A percentile compares a stretch with the other conserved stretches of the same genome.
phyloP scores from a whole-genome alignment of 2,113 vertebrate species.

The Bolborhynchus lineola region DNA sequence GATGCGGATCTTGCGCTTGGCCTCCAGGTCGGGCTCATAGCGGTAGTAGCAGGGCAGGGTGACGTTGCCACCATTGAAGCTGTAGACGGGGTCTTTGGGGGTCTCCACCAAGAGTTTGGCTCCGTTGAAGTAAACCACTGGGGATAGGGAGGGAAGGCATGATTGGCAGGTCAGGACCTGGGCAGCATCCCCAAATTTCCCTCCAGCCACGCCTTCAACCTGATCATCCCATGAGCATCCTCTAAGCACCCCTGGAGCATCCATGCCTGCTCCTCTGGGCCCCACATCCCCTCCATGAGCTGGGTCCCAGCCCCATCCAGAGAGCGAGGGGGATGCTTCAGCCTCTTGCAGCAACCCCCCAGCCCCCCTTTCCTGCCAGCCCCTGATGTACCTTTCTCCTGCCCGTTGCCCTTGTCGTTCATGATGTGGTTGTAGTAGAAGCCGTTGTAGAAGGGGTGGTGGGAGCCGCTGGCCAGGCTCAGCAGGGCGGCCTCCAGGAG shows the following conservation, averaged over 20 bases:
- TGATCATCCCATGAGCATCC: background rate
- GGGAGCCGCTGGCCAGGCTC: background rate
- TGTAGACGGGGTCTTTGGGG: conserved; percentile 75
- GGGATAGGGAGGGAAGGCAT: background rate
- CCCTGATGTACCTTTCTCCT: conserved; percentile 69
- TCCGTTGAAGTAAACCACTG: conserved; percentile 76
- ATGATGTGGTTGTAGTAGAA: conserved; percentile 85
- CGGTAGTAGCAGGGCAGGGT: conserved; percentile 85
- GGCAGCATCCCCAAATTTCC: background rate
- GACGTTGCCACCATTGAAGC: conserved; percentile 78
- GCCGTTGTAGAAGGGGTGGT: conserved; percentile 80
- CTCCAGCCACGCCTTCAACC: background rate
- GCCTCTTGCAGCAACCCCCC: background rate
- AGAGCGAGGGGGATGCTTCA: background rate
- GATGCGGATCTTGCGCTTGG: conserved; percentile 78
- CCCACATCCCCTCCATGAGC: background rate
- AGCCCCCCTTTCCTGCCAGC: background rate
- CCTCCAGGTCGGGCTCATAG: conserved; percentile 72
- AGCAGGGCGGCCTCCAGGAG: conserved; percentile 66
- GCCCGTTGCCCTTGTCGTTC: conserved; percentile 49
- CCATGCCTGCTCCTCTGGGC: accelerated
- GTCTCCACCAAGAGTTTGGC: conserved; percentile 85
- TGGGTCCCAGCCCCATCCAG: background rate
- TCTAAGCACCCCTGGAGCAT: background rate
- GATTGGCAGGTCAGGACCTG: background rate